These are phyloP conservation scores for Oreamnos americanus DNA, from an alignment of 2,113 vertebrate genomes.

Conservation along the genomic window DNA sequence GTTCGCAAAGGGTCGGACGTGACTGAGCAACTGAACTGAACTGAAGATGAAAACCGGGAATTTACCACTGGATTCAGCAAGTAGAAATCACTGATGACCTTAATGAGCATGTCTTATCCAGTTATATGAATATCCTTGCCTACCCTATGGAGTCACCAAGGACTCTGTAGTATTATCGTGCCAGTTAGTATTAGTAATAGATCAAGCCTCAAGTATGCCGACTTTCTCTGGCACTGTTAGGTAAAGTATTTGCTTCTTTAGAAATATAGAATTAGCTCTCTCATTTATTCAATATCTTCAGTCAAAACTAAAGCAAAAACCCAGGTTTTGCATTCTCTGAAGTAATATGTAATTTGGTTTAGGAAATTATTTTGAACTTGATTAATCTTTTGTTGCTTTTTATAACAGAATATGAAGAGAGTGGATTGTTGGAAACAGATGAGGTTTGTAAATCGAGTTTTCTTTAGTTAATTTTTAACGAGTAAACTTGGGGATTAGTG, in stretches of 20 bases:
- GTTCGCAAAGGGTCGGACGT: too few species aligned
- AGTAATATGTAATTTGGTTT: constrained; percentile 13
- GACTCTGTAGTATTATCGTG: not conserved
- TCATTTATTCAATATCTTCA: not conserved
- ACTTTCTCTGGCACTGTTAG: not conserved
- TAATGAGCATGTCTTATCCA: not conserved
- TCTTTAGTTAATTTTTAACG: constrained; percentile 46
- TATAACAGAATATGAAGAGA: constrained; percentile 96
- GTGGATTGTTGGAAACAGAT: constrained; percentile 95
- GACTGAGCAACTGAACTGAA: too few species aligned
- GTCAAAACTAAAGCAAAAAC: constrained; percentile 16
- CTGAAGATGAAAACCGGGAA: not conserved
- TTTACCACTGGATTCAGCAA: not conserved
- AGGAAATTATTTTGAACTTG: not conserved
- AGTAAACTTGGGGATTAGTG: not conserved
- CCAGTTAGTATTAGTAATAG: not conserved
- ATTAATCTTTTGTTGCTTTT: constrained; percentile 57
- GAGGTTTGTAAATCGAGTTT: constrained; percentile 87
- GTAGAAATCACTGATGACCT: not conserved
- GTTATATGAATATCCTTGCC: not conserved
- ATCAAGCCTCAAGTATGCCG: not conserved
- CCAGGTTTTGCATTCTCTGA: not conserved
- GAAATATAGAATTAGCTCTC: not conserved
- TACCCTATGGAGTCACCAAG: not conserved
- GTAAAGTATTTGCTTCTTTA: not conserved